These are phyloP conservation scores for Amphimedon queenslandica DNA, from an alignment of 37 sponge, comb jelly and placozoan genomes.

Conservation along the genomic window DNA sequence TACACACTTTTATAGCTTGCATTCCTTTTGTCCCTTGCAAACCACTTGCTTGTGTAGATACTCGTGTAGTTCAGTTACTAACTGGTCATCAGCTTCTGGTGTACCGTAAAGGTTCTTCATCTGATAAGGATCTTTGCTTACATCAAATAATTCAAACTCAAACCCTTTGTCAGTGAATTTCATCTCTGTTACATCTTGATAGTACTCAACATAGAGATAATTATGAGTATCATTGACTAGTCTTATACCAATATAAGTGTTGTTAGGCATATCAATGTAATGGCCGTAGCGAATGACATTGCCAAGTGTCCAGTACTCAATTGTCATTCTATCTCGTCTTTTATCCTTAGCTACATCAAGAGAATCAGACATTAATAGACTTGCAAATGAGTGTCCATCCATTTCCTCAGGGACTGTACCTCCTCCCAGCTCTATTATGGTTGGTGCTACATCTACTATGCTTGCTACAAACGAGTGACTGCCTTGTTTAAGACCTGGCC, in stretches of 20 bases:
- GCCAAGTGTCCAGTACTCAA: slow-evolving; percentile 79
- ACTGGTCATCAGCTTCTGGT: background rate
- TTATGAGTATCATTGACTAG: slow-evolving; percentile 64
- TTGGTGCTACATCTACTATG: slow-evolving; percentile 79
- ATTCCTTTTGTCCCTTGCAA: slow-evolving; percentile 34
- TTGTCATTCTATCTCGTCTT: slow-evolving; percentile 41
- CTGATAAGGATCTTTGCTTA: slow-evolving; percentile 68
- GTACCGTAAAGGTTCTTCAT: slow-evolving; percentile 54
- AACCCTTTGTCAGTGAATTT: slow-evolving; percentile 30
- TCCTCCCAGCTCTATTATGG: slow-evolving; percentile 52
- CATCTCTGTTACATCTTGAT: slow-evolving; percentile 1
- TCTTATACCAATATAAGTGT: slow-evolving; percentile 67
- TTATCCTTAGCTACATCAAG: background rate
- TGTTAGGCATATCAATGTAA: slow-evolving; percentile 68
- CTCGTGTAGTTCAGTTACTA: slow-evolving; percentile 43
- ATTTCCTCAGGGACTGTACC: slow-evolving; percentile 35
- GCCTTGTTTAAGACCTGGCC: slow-evolving; percentile 44
- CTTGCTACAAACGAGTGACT: slow-evolving; percentile 49
- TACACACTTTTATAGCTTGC: no score
- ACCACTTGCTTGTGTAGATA: slow-evolving; percentile 38
- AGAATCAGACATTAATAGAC: background rate
- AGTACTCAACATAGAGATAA: slow-evolving; percentile 67
- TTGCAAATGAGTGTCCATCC: slow-evolving; percentile 73
- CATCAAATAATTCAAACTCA: slow-evolving; percentile 69
- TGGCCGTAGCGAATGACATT: slow-evolving; percentile 50